Evolutionary conservation across 2,113 vertebrate species (phyloP).

Genomic region (Pygoscelis antarcticus): DNA sequence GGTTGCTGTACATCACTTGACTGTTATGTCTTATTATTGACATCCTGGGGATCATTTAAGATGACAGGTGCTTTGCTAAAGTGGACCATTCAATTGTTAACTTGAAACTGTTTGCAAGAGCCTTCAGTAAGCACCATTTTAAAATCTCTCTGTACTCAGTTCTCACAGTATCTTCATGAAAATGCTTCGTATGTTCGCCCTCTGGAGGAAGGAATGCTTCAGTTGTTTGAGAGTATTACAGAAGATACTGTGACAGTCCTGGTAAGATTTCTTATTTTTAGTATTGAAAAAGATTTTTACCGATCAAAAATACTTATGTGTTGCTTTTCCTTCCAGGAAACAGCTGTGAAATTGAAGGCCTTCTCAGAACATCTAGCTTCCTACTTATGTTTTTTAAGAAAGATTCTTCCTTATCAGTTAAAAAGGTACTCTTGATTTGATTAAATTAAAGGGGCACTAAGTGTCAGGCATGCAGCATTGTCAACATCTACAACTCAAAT

Average conservation of each 20-base stretch:
- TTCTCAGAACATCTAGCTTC: slow-evolving; percentile 89
- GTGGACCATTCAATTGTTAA: rapidly evolving
- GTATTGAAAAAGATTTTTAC: neutral
- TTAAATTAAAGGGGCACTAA: neutral
- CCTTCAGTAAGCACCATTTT: neutral
- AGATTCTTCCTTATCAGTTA: slow-evolving; percentile 97
- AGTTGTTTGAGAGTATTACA: slow-evolving; percentile 92
- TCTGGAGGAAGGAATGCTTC: slow-evolving; percentile 93
- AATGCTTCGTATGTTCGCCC: slow-evolving; percentile 94
- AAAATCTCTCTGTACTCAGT: slow-evolving; percentile 72
- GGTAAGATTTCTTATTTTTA: slow-evolving; percentile 74
- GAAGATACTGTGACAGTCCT: slow-evolving; percentile 93
- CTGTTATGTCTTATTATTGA: neutral
- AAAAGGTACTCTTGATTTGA: slow-evolving; percentile 85
- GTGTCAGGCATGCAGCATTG: neutral
- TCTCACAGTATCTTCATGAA: slow-evolving; percentile 94
- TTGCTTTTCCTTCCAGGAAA: slow-evolving; percentile 83
- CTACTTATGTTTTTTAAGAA: slow-evolving; percentile 90
- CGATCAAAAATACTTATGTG: neutral
- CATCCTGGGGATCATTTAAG: neutral
- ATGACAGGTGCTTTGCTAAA: neutral
- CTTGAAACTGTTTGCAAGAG: neutral
- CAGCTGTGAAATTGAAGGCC: slow-evolving; percentile 87
- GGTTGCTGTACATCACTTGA: neutral
- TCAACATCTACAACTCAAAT: neutral